Base-by-base conservation (phyloP, 2,888 invertebrate species). In the Eilema depressum region DNA sequence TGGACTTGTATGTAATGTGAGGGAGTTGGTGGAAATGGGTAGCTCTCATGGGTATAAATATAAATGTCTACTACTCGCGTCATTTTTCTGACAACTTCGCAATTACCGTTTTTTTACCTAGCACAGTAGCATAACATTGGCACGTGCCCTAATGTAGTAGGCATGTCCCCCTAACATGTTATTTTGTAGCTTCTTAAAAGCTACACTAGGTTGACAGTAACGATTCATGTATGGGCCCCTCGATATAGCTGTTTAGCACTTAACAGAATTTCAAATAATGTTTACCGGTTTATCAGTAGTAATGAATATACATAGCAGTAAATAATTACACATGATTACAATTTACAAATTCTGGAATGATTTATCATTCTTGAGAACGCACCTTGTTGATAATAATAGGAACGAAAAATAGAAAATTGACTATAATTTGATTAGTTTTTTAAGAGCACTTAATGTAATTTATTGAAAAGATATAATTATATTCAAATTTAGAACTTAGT, bases 301-400 rank as follows among this genome's bases (percentile, higher is more conserved):
- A 53, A 10, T 53, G 2, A 53, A n/a, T n/a, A 53, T 53, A 20
- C 20, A 53, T 53, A 53, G 10, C 86, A 89, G 89, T 89, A 88
- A 74, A 8, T 14, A 26, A 25, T 63, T 72, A 61, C 57, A 47
- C 17, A 4, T 23, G 28, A 47, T 20, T 47, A 47, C 53, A 2
- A 7, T 20, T 47, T 47, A 5, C 47, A 20, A 47, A 47, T 20
- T 47, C 4, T 5, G 17, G 41, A 41, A 41, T 41, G 14, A 3
- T 17, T 17, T 47, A 20, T 47, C 20, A 47, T 47, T 20, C 17
- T 47, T 47, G 4, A 47, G 47, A 0, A 53, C 53, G 10, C 53
- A n/a, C 53, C 17, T 53, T 53, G n/a, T 20, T 47, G 2, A 47
- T 14, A 17, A 3, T 37, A 41, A 41, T 4, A 41, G 17, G 2